Conservation (phyloP, 2,888 invertebrate genomes). For the Harpalus rufipes region DNA sequence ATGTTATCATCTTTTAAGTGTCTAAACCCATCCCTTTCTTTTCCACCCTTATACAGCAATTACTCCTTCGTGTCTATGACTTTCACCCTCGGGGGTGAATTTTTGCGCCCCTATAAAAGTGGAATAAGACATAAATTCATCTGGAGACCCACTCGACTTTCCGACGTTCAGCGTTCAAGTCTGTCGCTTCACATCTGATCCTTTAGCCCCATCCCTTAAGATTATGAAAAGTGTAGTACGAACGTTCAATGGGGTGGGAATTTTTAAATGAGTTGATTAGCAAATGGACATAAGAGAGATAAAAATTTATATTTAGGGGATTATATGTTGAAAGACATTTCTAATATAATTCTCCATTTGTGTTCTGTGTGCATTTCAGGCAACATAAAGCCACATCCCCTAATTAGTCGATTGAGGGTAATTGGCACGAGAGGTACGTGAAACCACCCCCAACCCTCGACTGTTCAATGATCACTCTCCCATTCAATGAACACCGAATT, state of each 20-base stretch:
- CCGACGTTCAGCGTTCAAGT: neutral
- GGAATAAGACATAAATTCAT: slow-evolving; percentile 62
- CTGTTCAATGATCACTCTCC: neutral
- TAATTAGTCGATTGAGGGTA: slow-evolving; percentile 33
- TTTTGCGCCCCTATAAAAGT: neutral
- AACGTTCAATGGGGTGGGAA: neutral
- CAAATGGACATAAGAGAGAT: neutral
- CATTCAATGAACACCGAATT: neutral
- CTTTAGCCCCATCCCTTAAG: neutral
- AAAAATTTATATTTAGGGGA: neutral
- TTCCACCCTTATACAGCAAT: neutral
- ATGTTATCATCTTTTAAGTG: neutral
- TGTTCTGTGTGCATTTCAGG: neutral
- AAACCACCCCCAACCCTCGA: neutral
- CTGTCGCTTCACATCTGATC: neutral
- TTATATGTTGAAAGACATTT: neutral
- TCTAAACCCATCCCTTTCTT: neutral
- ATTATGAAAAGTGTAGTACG: neutral
- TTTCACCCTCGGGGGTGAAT: neutral
- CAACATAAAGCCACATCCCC: slow-evolving; percentile 41
- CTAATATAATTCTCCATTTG: neutral
- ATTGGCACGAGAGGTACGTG: slow-evolving; percentile 13
- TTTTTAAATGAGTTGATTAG: neutral
- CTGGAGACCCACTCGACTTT: slow-evolving; percentile 9
- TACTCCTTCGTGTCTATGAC: neutral